phyloP scores from a whole-genome alignment of 2,113 vertebrate species.

The Carassius carassius region DNA sequence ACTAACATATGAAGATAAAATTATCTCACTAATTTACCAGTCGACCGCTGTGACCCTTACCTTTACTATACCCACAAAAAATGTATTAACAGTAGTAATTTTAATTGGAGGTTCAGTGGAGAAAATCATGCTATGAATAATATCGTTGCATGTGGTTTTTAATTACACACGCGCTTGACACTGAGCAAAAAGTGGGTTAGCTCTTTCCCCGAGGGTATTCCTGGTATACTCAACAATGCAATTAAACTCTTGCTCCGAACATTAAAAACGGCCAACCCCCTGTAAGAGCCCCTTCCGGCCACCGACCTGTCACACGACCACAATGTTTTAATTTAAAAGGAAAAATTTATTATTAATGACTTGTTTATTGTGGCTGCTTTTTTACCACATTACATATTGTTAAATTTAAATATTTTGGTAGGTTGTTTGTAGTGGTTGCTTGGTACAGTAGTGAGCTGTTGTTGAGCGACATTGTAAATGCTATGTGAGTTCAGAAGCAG shows the following conservation, averaged over 20 bases:
- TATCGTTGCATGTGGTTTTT: constrained; percentile 22
- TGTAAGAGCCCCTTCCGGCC: neutral
- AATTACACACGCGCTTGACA: constrained; percentile 42
- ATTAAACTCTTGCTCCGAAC: neutral
- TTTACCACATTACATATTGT: neutral
- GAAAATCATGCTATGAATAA: constrained; percentile 7
- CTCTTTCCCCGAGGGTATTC: neutral
- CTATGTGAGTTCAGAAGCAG: neutral
- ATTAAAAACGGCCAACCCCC: too few species aligned
- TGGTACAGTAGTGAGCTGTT: neutral
- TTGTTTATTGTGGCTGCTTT: neutral
- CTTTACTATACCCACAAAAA: neutral
- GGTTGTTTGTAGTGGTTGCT: neutral
- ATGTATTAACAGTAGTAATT: neutral
- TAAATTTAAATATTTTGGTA: neutral
- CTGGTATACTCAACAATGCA: neutral
- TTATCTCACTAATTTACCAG: neutral
- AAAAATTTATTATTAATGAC: neutral
- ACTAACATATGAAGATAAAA: neutral
- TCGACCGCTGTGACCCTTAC: neutral
- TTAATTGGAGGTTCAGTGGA: neutral
- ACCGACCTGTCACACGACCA: neutral
- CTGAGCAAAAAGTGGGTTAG: constrained; percentile 36
- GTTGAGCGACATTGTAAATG: neutral
- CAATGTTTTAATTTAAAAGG: neutral